phyloP scores from a whole-genome alignment of 2,888 invertebrate species.

The Pomacea canaliculata region DNA sequence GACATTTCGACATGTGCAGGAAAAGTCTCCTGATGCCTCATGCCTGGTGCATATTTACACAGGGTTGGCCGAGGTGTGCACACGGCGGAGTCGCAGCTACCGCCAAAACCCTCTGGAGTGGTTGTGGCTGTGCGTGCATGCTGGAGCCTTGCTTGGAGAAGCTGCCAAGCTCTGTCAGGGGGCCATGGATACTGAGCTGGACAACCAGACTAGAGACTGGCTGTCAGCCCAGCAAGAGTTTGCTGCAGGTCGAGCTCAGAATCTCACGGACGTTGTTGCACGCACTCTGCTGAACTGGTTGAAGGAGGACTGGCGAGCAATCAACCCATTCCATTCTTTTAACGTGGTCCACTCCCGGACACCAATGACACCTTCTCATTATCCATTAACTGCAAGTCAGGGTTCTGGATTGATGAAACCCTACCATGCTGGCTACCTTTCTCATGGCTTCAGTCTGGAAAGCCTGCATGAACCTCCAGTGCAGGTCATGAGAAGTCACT shows the following conservation, averaged over 20 bases:
- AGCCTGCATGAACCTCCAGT: slow-evolving; percentile 40
- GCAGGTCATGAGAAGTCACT: slow-evolving; percentile 15
- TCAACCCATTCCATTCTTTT: slow-evolving; percentile 41
- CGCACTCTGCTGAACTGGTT: slow-evolving; percentile 58
- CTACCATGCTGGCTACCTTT: slow-evolving; percentile 35
- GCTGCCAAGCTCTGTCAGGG: slow-evolving; percentile 56
- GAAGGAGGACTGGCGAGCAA: slow-evolving; percentile 53
- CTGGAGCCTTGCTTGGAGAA: slow-evolving; percentile 57
- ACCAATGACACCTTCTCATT: slow-evolving; percentile 49
- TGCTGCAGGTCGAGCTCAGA: slow-evolving; percentile 50
- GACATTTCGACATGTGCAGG: slow-evolving; percentile 48
- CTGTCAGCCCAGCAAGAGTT: slow-evolving; percentile 49
- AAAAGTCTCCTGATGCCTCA: slow-evolving; percentile 49
- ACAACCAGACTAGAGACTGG: slow-evolving; percentile 53
- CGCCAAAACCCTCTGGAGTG: slow-evolving; percentile 60
- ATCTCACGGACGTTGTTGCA: slow-evolving; percentile 54
- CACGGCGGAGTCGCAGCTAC: slow-evolving; percentile 51
- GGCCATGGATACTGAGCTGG: slow-evolving; percentile 39
- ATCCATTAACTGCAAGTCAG: slow-evolving; percentile 39
- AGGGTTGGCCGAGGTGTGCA: slow-evolving; percentile 59
- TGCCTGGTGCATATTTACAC: slow-evolving; percentile 47
- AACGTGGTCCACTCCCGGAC: slow-evolving; percentile 39
- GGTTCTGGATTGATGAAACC: slow-evolving; percentile 25
- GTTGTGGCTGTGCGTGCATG: slow-evolving; percentile 63
- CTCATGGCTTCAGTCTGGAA: slow-evolving; percentile 41